Evolutionary conservation across 2,888 invertebrate genomes (phyloP).

Genomic region (Macaria notata): DNA sequence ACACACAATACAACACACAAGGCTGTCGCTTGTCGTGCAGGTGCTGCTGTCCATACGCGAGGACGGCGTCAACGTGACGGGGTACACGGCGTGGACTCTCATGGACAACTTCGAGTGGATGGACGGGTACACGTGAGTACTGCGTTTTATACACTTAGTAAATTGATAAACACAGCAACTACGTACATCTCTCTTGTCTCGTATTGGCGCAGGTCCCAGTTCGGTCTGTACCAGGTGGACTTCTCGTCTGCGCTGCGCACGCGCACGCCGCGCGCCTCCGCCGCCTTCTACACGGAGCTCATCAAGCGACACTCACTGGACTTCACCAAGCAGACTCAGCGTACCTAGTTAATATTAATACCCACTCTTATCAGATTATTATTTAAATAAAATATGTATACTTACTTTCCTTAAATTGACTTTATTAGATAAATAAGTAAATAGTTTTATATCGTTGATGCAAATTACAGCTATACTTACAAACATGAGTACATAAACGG

Average conservation of each 20-base stretch:
- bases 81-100: slow-evolving; percentile 83
- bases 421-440: too few relatives aligned
- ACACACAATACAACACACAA: not conserved
- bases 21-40: slow-evolving; percentile 26
- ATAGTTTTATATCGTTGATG: too few relatives aligned
- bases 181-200: too few relatives aligned
- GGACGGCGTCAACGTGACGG: slow-evolving; percentile 68
- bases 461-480: too few relatives aligned
- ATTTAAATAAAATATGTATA: too few relatives aligned
- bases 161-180: too few relatives aligned
- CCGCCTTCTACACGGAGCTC: slow-evolving; percentile 36
- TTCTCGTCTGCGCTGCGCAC: slow-evolving; percentile 78
- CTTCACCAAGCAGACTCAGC: not conserved
- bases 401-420: too few relatives aligned
- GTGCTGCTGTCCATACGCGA: slow-evolving; percentile 56
- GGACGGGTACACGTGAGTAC: slow-evolving; percentile 63
- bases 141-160: too few relatives aligned
- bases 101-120: slow-evolving; percentile 85
- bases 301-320: slow-evolving; percentile 16
- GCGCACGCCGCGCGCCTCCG: slow-evolving; percentile 73
- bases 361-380: too few relatives aligned
- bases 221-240: slow-evolving; percentile 84
- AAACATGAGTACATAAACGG: too few relatives aligned
- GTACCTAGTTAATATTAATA: too few relatives aligned
- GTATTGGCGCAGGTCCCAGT: slow-evolving; percentile 62